phyloP scores from a whole-genome alignment of 2,888 invertebrate genomes.

The Nomada fucata region DNA sequence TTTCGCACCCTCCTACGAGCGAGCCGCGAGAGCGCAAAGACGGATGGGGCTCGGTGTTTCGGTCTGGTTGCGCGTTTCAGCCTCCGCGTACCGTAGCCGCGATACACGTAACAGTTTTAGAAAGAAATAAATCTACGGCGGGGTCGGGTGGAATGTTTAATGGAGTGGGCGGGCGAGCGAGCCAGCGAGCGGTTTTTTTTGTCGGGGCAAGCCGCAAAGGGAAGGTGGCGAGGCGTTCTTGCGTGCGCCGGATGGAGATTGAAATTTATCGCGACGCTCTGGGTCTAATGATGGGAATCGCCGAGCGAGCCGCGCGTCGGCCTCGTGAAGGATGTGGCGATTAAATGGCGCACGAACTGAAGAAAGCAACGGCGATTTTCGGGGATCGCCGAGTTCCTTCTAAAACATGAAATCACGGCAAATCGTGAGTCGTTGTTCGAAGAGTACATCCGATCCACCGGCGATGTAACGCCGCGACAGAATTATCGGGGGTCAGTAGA shows the following conservation, averaged over 20 bases:
- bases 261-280: slow-evolving; percentile 40
- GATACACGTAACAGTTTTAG: slow-evolving; percentile 57
- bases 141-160: slow-evolving; percentile 49
- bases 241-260: slow-evolving; percentile 26
- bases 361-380: no score
- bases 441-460: not conserved
- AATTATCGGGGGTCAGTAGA: not conserved
- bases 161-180: slow-evolving; percentile 51
- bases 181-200: slow-evolving; percentile 39
- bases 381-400: not conserved
- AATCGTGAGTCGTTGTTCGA: not conserved
- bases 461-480: slow-evolving; percentile 2
- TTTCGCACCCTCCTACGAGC: slow-evolving; percentile 53
- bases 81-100: not conserved
- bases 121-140: slow-evolving; percentile 51
- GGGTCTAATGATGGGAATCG: slow-evolving; percentile 30
- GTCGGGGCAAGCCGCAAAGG: not conserved
- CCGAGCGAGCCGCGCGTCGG: not conserved
- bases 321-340: not conserved
- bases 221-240: slow-evolving; percentile 31
- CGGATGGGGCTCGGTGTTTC: slow-evolving; percentile 60
- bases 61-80: slow-evolving; percentile 53
- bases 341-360: not conserved
- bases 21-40: slow-evolving; percentile 49
- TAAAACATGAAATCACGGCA: no score